Evolutionary conservation across 1,140 invertebrate genomes (phyloP).

Genomic region (Tachypleus tridentatus): DNA sequence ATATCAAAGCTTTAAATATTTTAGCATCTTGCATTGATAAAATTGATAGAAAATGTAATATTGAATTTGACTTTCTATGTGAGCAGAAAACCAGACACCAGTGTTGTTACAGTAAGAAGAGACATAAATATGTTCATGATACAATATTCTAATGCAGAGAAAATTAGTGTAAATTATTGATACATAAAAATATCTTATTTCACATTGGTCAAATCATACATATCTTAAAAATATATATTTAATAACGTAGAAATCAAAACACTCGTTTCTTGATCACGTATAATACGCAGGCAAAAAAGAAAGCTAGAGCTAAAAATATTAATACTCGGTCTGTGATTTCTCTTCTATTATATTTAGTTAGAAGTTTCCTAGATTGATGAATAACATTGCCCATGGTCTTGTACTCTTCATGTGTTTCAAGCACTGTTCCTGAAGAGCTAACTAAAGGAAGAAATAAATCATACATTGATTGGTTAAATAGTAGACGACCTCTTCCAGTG

Average conservation of each 20-base stretch:
- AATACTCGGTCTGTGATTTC: constrained; percentile 91
- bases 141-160: no score
- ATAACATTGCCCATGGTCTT: constrained; percentile 73
- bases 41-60: no score
- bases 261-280: constrained; percentile 84
- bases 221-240: no score
- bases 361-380: constrained; percentile 69
- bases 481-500: constrained; percentile 3
- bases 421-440: constrained; percentile 38
- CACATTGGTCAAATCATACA: no score
- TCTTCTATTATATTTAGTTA: constrained; percentile 84
- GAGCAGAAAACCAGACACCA: no score
- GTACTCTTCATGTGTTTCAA: constrained; percentile 66
- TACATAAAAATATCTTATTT: no score
- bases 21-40: no score
- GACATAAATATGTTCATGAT: no score
- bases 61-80: no score
- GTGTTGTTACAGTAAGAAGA: no score
- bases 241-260: constrained; percentile 42
- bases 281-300: constrained; percentile 81
- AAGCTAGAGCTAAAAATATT: constrained; percentile 74
- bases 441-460: constrained; percentile 3
- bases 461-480: constrained; percentile 5
- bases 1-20: no score
- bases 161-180: no score